Percentiles rank a stretch among this genome's conserved stretches.
Evolutionary conservation across 2,113 vertebrate genomes (phyloP).

Genomic region (Notechis scutatus): DNA sequence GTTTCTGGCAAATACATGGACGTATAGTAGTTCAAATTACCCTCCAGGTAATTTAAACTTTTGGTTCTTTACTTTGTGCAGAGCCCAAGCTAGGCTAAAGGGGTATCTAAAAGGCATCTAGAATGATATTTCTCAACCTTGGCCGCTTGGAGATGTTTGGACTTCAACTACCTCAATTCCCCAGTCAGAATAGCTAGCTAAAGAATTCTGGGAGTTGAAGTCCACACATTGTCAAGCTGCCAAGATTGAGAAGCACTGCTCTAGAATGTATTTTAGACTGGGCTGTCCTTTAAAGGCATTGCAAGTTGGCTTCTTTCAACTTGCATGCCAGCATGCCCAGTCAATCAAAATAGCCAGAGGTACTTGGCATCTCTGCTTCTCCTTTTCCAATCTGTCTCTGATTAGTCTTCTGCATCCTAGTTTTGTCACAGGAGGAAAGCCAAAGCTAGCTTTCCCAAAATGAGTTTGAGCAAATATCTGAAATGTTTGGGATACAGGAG

Average conservation of each 20-base stretch:
- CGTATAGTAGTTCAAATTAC: too few species aligned
- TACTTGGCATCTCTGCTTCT: neutral
- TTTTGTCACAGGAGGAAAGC: neutral
- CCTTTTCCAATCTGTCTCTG: neutral
- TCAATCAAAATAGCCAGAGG: neutral
- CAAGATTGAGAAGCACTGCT: neutral
- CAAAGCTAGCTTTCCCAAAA: neutral
- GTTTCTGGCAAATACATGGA: too few species aligned
- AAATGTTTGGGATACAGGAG: neutral
- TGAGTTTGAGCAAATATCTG: neutral
- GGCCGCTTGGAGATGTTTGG: neutral
- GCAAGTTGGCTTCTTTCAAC: neutral
- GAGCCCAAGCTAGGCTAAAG: neutral
- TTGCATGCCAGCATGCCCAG: neutral
- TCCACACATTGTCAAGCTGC: neutral
- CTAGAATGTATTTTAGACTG: neutral
- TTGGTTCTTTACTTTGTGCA: neutral
- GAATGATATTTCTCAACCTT: neutral
- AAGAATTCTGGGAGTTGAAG: neutral
- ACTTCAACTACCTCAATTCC: neutral
- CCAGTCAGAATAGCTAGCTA: neutral
- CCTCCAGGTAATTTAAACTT: neutral
- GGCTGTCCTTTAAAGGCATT: neutral
- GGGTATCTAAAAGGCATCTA: neutral
- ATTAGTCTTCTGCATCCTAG: neutral